Evolutionary conservation across 2,113 vertebrate genomes (phyloP).

Genomic region (Progne subis): DNA sequence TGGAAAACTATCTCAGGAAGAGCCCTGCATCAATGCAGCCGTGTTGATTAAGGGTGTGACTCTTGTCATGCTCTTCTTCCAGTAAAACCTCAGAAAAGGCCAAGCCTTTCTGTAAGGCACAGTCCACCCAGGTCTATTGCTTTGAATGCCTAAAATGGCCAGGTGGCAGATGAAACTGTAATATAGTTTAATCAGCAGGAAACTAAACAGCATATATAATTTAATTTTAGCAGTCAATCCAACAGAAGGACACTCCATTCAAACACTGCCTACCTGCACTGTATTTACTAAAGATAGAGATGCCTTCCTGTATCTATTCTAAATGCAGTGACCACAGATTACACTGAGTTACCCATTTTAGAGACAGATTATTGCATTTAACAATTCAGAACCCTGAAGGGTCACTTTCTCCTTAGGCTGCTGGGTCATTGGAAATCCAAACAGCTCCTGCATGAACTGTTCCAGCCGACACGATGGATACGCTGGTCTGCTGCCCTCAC

Average conservation of each 20-base stretch:
- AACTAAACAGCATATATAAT: not conserved
- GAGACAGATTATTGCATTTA: not conserved
- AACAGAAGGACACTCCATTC: not conserved
- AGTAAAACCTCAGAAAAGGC: not conserved
- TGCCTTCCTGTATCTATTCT: not conserved
- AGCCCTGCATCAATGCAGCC: not conserved
- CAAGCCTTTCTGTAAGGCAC: not conserved
- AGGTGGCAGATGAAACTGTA: not conserved
- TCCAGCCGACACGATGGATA: rapidly evolving
- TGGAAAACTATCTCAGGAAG: not conserved
- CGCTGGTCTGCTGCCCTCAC: not conserved
- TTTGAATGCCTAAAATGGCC: not conserved
- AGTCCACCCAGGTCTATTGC: not conserved
- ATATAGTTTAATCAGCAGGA: constrained; percentile 5
- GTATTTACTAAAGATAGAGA: not conserved
- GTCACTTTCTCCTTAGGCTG: not conserved
- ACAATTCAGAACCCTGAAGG: not conserved
- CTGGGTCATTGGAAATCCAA: not conserved
- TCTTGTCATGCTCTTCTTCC: not conserved
- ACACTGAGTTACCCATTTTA: not conserved
- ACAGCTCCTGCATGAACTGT: not conserved
- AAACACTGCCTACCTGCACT: not conserved
- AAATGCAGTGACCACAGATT: not conserved
- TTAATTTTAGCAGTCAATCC: not conserved
- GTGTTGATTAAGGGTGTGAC: not conserved